Conservation (phyloP, 1,140 invertebrate species). For the fruit fly (Drosophila melanogaster) region Release_6_plus_ISO1_MT NC_004354.4:17981001-17981500, state of each 20-base stretch:
- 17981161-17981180: too few species aligned
- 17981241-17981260: background rate
- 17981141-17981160: too few species aligned
- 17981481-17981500: too few species aligned
- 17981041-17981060: too few species aligned
- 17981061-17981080: too few species aligned
- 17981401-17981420: slow-evolving; percentile 70
- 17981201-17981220: background rate
- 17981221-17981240: background rate
- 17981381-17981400: slow-evolving; percentile 77
- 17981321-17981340: slow-evolving; percentile 19
- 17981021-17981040: too few species aligned
- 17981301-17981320: slow-evolving; percentile 42
- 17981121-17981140: too few species aligned
- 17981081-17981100: too few species aligned
- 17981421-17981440: slow-evolving; percentile 13
- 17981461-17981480: background rate
- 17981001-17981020: too few species aligned
- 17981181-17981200: slow-evolving; percentile 1
- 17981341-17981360: slow-evolving; percentile 49
- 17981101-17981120: too few species aligned
- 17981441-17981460: slow-evolving; percentile 6
- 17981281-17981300: slow-evolving; percentile 1
- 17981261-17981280: background rate
- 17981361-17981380: slow-evolving; percentile 73